Conservation (phyloP, 2,113 vertebrate species). For the Ptyas mucosa region DNA sequence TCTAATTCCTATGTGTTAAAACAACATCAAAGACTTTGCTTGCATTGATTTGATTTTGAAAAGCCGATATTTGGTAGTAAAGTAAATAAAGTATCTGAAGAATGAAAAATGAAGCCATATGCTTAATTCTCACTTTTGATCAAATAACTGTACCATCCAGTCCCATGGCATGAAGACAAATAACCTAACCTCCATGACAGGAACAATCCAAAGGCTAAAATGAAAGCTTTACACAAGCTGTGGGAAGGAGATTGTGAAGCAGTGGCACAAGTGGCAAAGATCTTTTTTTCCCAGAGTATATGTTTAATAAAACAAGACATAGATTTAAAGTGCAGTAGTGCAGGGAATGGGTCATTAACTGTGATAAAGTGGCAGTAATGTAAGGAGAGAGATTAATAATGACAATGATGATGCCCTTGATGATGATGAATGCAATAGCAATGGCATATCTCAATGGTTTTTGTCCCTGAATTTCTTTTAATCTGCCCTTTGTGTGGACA, state of each 20-base stretch:
- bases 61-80: not conserved
- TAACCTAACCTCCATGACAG: not conserved
- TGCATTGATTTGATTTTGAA: not conserved
- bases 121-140: not conserved
- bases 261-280: not conserved
- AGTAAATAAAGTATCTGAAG: not conserved
- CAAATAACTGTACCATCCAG: not conserved
- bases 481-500: constrained; percentile 36
- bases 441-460: not conserved
- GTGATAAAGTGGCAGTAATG: constrained; percentile 55
- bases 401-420: constrained; percentile 59
- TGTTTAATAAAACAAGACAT: constrained; percentile 55
- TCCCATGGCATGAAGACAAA: not conserved
- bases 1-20: not conserved
- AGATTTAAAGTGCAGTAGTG: constrained; percentile 39
- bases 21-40: not conserved
- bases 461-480: constrained; percentile 37
- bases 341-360: constrained; percentile 60
- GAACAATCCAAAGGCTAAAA: constrained; percentile 9
- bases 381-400: constrained; percentile 57
- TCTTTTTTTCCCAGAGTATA: constrained; percentile 24
- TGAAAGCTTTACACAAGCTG: not conserved
- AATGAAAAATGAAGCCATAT: not conserved
- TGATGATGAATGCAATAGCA: constrained; percentile 56
- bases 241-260: not conserved